phyloP scores from a whole-genome alignment of 2,113 vertebrate species.

The Edolisoma coerulescens region DNA sequence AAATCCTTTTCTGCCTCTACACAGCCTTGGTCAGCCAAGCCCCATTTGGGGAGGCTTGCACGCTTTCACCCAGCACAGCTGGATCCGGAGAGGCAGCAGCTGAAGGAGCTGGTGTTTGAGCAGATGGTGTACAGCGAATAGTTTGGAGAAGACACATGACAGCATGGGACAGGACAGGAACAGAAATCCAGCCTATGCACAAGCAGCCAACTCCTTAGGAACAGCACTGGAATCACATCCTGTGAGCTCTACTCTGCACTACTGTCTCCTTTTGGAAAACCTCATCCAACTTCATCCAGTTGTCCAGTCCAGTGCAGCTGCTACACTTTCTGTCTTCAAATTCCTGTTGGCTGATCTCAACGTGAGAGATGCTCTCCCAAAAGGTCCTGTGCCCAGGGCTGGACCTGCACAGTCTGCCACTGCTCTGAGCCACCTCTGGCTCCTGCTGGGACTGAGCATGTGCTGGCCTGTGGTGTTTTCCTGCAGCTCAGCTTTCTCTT shows the following conservation, averaged over 20 bases:
- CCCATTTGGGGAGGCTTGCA: not conserved
- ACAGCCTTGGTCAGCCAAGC: not conserved
- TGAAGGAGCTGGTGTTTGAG: not conserved
- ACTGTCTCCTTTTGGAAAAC: not conserved
- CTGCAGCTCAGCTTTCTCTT: not conserved
- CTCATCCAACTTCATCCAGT: not conserved
- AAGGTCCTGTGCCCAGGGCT: not conserved
- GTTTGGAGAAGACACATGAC: not conserved
- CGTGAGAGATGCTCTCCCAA: rapidly evolving
- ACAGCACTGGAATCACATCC: not conserved
- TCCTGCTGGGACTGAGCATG: rapidly evolving
- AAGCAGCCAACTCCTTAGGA: not conserved
- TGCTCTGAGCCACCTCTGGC: not conserved
- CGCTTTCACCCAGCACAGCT: not conserved
- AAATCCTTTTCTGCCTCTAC: not conserved
- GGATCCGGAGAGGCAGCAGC: not conserved
- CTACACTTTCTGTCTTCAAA: not conserved
- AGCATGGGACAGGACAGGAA: not conserved
- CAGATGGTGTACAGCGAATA: not conserved
- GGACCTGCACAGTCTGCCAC: not conserved
- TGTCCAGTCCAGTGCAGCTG: not conserved
- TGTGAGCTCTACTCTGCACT: not conserved
- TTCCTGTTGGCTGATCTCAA: not conserved
- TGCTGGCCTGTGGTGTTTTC: not conserved
- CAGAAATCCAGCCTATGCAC: not conserved